Percentiles rank a stretch among this genome's conserved stretches.
phyloP scores from a whole-genome alignment of 2,888 invertebrate species.

The Ichneumon xanthorius region DNA sequence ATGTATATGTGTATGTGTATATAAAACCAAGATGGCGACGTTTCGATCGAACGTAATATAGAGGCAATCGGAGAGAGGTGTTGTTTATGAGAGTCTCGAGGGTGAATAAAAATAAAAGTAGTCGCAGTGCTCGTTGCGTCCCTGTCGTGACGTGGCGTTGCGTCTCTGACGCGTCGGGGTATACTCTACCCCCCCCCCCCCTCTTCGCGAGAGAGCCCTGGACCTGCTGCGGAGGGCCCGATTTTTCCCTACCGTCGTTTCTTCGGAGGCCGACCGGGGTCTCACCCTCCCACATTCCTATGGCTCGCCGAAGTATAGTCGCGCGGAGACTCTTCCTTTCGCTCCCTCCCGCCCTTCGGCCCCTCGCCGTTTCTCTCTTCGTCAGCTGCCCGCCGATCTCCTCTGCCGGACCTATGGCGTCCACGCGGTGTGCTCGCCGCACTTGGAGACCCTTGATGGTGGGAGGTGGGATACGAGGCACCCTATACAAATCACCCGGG shows the following conservation, averaged over 20 bases:
- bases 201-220: conserved; percentile 77
- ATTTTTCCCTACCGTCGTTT: conserved; percentile 75
- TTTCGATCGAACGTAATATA: conserved; percentile 66
- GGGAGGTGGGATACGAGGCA: conserved; percentile 81
- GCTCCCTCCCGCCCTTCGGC: conserved; percentile 85
- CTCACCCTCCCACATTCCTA: conserved; percentile 72
- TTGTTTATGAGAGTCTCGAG: conserved; percentile 76
- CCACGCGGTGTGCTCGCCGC: conserved; percentile 49
- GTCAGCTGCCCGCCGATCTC: conserved; percentile 83
- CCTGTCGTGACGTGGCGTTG: conserved; percentile 78
- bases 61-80: conserved; percentile 77
- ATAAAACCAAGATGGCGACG: conserved; percentile 66
- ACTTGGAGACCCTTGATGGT: conserved; percentile 72
- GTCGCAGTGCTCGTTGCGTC: conserved; percentile 80
- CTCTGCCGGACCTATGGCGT: conserved; percentile 72
- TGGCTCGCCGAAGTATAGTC: conserved; percentile 66
- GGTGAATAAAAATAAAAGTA: conserved; percentile 61
- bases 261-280: conserved; percentile 49
- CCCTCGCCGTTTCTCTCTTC: conserved; percentile 83
- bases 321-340: conserved; percentile 77
- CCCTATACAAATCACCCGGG: conserved; percentile 84
- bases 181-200: background rate
- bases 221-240: conserved; percentile 81
- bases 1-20: conserved; percentile 14
- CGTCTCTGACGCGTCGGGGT: conserved; percentile 50